Base-by-base conservation (phyloP, 2,113 vertebrate genomes). In the Chloropsis hardwickii region DNA sequence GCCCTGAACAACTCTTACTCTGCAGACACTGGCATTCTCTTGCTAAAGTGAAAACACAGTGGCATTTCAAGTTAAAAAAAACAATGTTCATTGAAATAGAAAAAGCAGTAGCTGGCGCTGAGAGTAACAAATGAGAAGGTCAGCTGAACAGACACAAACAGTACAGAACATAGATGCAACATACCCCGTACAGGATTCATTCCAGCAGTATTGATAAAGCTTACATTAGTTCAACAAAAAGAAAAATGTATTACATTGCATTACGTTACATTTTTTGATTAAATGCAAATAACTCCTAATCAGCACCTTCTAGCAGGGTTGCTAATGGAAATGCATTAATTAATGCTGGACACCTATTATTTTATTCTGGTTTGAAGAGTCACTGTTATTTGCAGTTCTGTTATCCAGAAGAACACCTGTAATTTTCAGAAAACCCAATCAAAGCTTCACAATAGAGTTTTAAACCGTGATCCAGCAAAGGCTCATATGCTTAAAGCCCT, bases 221-320 rank as follows among this genome's bases (percentile, higher is more conserved):
- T 50, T 70, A 85, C 61, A 62, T 90, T 82, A 93, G 80, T 95
- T 94, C 92, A 92, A 93, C 28, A 94, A 94, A 88, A 94, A 94
- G 54, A 67, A 83, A 88, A 94, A 83, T 80, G 31, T 35, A 94
- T n/a, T 95, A 47, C 82, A 53, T 7, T 69, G 39, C 81, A 93
- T 81, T 94, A 80, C 29, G 82, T 86, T 92, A 85, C 77, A 54
- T 92, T 96, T 98, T 91, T 66, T 93, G 33, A 96, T 95, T 90
- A 96, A 97, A 95, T 90, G 45, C 54, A 97, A 91, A 83, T 45
- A 94, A 88, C 44, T 91, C 93, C 95, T 92, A 86, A 94, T 86
- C 71, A 90, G 62, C 40, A 90, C 71, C 74, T 95, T 86, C 88
- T 96, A 71, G 53, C 22, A 65, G 22, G 58, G 28, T 60, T 96